phyloP scores from a whole-genome alignment of 2,797 vertebrate genomes.

The Lepus oiostolus region DNA sequence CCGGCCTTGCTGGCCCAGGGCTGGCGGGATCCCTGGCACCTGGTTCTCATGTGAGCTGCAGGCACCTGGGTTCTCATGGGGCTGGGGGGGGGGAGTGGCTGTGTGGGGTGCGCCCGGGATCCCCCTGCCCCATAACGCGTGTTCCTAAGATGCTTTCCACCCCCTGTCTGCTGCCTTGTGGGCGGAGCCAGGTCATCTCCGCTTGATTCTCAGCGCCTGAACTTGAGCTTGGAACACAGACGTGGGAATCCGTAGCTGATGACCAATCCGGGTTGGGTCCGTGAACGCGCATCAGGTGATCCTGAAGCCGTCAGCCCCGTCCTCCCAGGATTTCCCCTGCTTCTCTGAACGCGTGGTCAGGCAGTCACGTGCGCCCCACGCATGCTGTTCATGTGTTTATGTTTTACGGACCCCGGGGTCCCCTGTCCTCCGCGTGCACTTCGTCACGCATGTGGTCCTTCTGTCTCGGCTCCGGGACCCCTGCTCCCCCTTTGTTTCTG shows the following conservation, averaged over 20 bases:
- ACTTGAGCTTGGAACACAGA: slow-evolving; percentile 5
- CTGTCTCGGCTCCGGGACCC: not conserved
- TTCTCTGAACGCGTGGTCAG: not conserved
- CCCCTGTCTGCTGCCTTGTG: not conserved
- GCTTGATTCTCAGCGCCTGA: not conserved
- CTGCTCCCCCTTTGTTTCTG: not conserved
- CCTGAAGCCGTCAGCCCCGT: not conserved
- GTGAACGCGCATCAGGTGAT: slow-evolving; percentile 5
- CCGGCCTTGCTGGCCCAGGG: not conserved
- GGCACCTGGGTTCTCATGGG: not conserved
- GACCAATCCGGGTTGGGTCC: slow-evolving; percentile 52
- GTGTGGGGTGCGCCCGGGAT: not conserved
- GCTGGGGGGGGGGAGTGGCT: not conserved
- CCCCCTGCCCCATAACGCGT: not conserved
- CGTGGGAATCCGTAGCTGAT: slow-evolving; percentile 48
- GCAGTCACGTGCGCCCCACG: not conserved
- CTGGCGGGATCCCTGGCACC: not conserved
- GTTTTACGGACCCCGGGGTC: not conserved
- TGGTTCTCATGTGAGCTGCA: not conserved
- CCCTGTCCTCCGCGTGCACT: not conserved
- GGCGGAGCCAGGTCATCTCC: not conserved
- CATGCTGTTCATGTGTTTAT: not conserved
- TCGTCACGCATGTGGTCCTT: not conserved
- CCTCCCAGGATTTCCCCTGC: not conserved
- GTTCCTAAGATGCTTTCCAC: not conserved